Evolutionary conservation across 2,888 invertebrate genomes (phyloP), one percentile per base, ranked within the genome.

Genomic region (Lycophotia porphyrea): DNA sequence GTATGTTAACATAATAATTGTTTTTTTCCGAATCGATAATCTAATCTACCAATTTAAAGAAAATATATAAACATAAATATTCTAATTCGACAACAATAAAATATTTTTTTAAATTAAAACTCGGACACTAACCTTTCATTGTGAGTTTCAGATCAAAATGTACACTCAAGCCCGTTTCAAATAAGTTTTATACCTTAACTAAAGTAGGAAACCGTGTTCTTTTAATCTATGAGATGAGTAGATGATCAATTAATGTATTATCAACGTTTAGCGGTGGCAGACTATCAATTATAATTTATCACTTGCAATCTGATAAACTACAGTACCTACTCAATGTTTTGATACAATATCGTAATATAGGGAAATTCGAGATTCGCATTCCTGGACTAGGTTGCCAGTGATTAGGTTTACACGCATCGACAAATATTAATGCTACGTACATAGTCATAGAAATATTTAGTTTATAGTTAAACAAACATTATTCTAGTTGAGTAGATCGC

Each of bases 121-220:
- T 71, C 8, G 34, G 8, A 27, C 13, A 72, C 84, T 74, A 65
- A 88, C 88, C 89, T 89, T 88, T 88, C 88, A 88, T 88, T 49
- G 0, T 80, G 81, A 84, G 60, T 80, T 80, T 82, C 69, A 76
- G 76, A 82, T 82, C 71, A 70, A 69, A 81, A 74, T 81, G 76
- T 78, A 73, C 64, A 49, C 52, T 65, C 11, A 18, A 82, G 58
- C 58, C 66, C 42, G 44, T 39, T 55, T 24, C 70, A 34, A 68
- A 77, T 77, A 72, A 76, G 80, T 80, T 87, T 83, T 87, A 88
- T 88, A 88, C 79, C 76, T 55, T 69, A 75, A 78, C 47, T 79
- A 74, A 85, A 88, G 80, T 80, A 83, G 82, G 61, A 81, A 87
- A 84, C 74, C 82, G 52, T 88, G 85, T 87, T 82, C 36, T 72